A percentile compares a stretch with the other conserved stretches of the same genome.
These are phyloP conservation scores for Oreotrochilus melanogaster DNA, from an alignment of 2,113 vertebrate genomes.

Conservation along the genomic window DNA sequence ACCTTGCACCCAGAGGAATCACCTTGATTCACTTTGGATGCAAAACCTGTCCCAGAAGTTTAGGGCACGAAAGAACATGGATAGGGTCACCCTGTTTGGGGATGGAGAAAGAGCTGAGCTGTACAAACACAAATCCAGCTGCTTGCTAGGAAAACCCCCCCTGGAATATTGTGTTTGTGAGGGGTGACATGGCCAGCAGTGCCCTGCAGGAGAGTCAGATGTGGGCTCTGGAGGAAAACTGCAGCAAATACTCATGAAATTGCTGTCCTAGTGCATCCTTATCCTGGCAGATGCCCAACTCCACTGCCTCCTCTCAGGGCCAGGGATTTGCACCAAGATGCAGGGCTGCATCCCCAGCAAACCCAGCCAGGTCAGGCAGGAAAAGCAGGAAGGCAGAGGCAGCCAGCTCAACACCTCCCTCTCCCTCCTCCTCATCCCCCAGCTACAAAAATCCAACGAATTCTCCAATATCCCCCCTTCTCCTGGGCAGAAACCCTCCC, in stretches of 20 bases:
- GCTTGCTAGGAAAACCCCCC: not conserved
- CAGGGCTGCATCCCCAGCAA: not conserved
- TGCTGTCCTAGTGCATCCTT: not conserved
- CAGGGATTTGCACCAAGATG: not conserved
- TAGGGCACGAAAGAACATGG: not conserved
- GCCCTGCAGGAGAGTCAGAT: not conserved
- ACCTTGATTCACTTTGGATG: not conserved
- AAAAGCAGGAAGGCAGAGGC: not conserved
- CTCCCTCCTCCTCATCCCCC: not conserved
- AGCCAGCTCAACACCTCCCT: not conserved
- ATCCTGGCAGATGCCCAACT: not conserved
- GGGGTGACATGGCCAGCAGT: fast-evolving
- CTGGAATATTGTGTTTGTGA: not conserved
- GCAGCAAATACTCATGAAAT: not conserved
- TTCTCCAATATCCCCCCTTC: not conserved
- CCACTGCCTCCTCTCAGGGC: not conserved
- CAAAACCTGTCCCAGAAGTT: not conserved
- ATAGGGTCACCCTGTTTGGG: not conserved
- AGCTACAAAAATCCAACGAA: fast-evolving
- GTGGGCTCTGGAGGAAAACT: not conserved
- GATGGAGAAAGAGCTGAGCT: not conserved
- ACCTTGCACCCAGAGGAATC: not conserved
- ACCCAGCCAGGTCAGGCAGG: not conserved
- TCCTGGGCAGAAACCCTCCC: not conserved
- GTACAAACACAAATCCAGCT: not conserved